phyloP scores from a whole-genome alignment of 1,140 invertebrate species.

The Telenomus remus region DNA sequence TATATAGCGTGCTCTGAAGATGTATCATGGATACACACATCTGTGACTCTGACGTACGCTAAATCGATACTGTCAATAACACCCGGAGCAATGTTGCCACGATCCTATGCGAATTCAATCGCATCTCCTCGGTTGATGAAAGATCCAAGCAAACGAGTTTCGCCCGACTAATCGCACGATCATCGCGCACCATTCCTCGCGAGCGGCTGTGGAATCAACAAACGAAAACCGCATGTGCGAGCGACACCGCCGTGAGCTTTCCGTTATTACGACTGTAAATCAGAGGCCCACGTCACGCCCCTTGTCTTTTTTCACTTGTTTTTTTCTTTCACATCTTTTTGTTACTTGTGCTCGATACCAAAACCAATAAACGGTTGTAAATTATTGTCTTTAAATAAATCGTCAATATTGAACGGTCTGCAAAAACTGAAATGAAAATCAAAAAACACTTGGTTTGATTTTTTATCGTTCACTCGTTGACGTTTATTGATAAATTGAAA shows the following conservation, averaged over 20 bases:
- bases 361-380: too few relatives aligned
- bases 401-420: too few relatives aligned
- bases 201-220: conserved; percentile 14
- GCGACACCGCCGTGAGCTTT: conserved; percentile 35
- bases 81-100: conserved; percentile 10
- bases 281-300: conserved; percentile 14
- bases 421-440: too few relatives aligned
- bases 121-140: conserved; percentile 34
- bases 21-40: conserved; percentile 36
- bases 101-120: conserved; percentile 31
- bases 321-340: background rate
- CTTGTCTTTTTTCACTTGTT: background rate
- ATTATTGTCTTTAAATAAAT: too few relatives aligned
- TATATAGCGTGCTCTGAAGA: conserved; percentile 18
- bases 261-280: conserved; percentile 52
- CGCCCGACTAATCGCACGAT: conserved; percentile 30
- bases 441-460: too few relatives aligned
- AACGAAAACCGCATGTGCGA: conserved; percentile 31
- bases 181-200: conserved; percentile 34
- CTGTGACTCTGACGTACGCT: conserved; percentile 10
- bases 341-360: background rate
- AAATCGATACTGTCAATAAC: conserved; percentile 45
- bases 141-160: conserved; percentile 43
- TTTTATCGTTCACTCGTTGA: too few relatives aligned
- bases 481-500: too few relatives aligned